These are phyloP conservation scores for Diprion similis DNA, from an alignment of 1,140 invertebrate genomes.

Conservation along the genomic window DNA sequence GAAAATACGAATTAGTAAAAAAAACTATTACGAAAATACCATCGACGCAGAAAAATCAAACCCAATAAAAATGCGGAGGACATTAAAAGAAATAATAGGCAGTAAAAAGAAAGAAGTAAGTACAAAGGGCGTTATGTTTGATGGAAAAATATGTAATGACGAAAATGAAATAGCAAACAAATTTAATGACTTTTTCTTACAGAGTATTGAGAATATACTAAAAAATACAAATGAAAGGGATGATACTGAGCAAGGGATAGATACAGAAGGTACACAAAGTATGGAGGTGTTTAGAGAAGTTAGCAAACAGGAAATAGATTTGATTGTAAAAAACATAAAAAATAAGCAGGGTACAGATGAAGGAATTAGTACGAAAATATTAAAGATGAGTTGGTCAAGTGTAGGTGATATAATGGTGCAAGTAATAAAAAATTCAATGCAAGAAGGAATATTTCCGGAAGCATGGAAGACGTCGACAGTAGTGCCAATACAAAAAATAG, in stretches of 20 bases:
- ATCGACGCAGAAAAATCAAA: background rate
- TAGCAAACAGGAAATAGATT: background rate
- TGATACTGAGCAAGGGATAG: background rate
- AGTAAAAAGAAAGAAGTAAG: background rate
- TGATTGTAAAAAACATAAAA: background rate
- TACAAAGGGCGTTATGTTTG: background rate
- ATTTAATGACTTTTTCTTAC: constrained; percentile 9
- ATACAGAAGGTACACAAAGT: background rate
- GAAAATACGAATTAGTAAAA: background rate
- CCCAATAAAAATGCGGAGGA: constrained; percentile 4
- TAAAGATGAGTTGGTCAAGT: background rate
- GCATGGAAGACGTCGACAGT: too few species aligned
- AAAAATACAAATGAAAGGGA: background rate
- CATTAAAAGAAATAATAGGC: background rate
- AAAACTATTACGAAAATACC: constrained; percentile 3
- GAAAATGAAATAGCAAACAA: constrained; percentile 10
- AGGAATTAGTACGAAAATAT: background rate
- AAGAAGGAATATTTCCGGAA: constrained; percentile 10
- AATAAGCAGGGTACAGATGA: background rate
- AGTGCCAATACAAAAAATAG: too few species aligned
- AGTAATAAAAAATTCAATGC: constrained; percentile 7
- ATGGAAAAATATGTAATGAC: background rate
- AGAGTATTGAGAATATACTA: constrained; percentile 12
- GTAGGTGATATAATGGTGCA: background rate
- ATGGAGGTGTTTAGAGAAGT: background rate